Evolutionary conservation across 2,888 invertebrate genomes (phyloP).

Genomic region (Drosophila eohydei): DNA sequence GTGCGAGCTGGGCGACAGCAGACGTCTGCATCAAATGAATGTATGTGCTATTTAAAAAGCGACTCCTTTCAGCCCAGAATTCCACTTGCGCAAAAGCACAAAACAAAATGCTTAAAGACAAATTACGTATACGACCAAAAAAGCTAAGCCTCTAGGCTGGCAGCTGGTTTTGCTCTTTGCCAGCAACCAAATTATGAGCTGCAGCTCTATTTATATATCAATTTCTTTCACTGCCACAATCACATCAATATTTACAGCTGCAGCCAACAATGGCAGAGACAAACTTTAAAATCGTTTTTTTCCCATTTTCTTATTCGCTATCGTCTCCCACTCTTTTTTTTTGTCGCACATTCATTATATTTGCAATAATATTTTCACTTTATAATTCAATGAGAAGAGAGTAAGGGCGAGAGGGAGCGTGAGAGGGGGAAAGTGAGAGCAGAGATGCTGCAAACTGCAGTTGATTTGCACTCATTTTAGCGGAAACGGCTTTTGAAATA

Average conservation of each 20-base stretch:
- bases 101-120: not conserved
- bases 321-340: not conserved
- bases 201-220: conserved; percentile 8
- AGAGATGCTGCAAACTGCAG: conserved; percentile 21
- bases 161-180: no score
- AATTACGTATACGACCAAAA: not conserved
- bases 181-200: not conserved
- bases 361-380: conserved; percentile 74
- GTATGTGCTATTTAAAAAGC: not conserved
- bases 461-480: conserved; percentile 64
- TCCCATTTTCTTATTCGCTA: not conserved
- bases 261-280: not conserved
- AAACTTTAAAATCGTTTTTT: conserved; percentile 7
- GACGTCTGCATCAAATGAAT: not conserved
- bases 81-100: not conserved
- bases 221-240: not conserved
- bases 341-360: conserved; percentile 63
- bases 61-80: not conserved
- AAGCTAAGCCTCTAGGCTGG: no score
- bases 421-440: not conserved
- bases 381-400: conserved; percentile 50
- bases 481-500: conserved; percentile 63
- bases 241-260: conserved; percentile 1
- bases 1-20: not conserved
- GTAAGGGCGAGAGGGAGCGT: not conserved